These are phyloP conservation scores for Crotalus tigris DNA, from an alignment of 2,113 vertebrate genomes.

Conservation along the genomic window DNA sequence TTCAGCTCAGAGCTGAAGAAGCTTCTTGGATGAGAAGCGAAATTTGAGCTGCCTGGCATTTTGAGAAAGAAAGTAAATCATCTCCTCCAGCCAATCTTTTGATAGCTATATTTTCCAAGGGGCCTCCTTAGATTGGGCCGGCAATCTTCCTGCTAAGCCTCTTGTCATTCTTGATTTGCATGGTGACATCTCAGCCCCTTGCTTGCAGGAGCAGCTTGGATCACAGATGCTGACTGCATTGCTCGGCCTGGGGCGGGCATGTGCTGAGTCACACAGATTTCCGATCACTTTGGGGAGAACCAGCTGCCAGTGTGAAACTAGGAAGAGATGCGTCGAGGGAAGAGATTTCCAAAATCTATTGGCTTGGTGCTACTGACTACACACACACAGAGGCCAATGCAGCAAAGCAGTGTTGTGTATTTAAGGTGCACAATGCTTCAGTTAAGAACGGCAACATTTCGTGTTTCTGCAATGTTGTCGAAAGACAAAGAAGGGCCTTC, in stretches of 20 bases:
- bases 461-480: background rate
- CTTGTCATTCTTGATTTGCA: background rate
- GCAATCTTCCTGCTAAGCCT: background rate
- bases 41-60: background rate
- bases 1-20: too few relatives aligned
- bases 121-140: background rate
- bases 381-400: background rate
- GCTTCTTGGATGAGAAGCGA: too few relatives aligned
- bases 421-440: too few relatives aligned
- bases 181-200: background rate
- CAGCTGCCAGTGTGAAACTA: background rate
- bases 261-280: slow-evolving; percentile 8
- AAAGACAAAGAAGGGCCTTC: background rate
- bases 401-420: background rate
- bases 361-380: background rate
- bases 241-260: background rate
- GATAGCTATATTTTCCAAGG: background rate
- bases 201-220: slow-evolving; percentile 1
- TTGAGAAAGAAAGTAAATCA: background rate
- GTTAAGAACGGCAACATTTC: background rate
- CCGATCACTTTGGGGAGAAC: background rate
- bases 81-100: background rate
- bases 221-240: background rate
- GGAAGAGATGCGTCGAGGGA: background rate
- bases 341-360: background rate